A percentile compares a stretch with the other conserved stretches of the same genome.
These are phyloP conservation scores for Corella eumyota DNA, from an alignment of 23 tunicate species.

Conservation along the genomic window DNA sequence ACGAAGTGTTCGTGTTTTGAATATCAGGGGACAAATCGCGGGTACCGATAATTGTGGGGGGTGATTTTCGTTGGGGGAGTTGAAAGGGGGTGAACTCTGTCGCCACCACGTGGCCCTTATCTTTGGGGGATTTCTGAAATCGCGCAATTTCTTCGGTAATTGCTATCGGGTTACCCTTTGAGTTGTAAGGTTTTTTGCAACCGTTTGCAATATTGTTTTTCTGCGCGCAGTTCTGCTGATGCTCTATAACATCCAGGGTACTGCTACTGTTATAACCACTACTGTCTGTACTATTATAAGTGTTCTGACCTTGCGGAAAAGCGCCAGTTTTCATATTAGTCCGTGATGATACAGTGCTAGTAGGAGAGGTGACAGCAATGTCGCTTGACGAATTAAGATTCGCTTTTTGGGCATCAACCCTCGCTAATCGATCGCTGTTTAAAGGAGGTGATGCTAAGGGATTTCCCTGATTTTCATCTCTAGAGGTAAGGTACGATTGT, in stretches of 20 bases:
- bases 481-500: slow-evolving; percentile 14
- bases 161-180: slow-evolving; percentile 14
- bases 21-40: slow-evolving; percentile 33
- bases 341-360: slow-evolving; percentile 43
- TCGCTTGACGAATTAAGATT: slow-evolving; percentile 3
- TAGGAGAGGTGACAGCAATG: slow-evolving; percentile 38
- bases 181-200: slow-evolving; percentile 2
- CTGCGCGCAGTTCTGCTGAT: slow-evolving; percentile 11
- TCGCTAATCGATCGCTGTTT: background rate
- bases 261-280: slow-evolving; percentile 94
- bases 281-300: slow-evolving; percentile 90
- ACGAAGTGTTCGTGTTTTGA: slow-evolving; percentile 26
- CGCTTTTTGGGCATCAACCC: background rate
- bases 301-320: slow-evolving; percentile 59
- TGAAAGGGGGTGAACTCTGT: slow-evolving; percentile 41
- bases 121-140: slow-evolving; percentile 10
- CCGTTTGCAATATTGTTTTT: slow-evolving; percentile 9
- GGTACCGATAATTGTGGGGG: slow-evolving; percentile 11
- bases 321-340: slow-evolving; percentile 9
- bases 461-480: background rate
- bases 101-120: slow-evolving; percentile 32
- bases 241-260: slow-evolving; percentile 73
- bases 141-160: slow-evolving; percentile 4
- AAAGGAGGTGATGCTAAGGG: slow-evolving; percentile 2
- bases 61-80: slow-evolving; percentile 5